phyloP scores from a whole-genome alignment of 2,888 invertebrate genomes.

The Chrysina gloriosa region DNA sequence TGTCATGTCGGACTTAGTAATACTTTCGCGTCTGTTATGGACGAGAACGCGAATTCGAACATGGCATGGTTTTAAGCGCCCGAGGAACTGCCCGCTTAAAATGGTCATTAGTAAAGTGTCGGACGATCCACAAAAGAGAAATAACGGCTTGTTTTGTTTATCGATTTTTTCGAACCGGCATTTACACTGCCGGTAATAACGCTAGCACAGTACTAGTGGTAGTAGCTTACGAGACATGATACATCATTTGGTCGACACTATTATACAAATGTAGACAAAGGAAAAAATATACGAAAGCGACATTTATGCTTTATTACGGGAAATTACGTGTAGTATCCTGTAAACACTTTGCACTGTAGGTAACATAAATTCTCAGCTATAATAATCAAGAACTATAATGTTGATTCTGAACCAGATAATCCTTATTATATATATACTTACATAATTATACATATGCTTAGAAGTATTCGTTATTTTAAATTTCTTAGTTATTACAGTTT shows the following conservation, averaged over 20 bases:
- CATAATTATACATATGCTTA: background rate
- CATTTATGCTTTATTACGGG: conserved; percentile 31
- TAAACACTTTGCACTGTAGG: conserved; percentile 17
- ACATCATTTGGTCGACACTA: conserved; percentile 21
- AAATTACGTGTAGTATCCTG: conserved; percentile 32
- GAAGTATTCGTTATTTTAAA: background rate
- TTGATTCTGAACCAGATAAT: conserved; percentile 19
- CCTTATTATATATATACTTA: conserved; percentile 4
- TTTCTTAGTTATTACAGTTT: conserved; percentile 5
- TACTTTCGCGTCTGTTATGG: background rate
- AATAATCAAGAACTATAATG: conserved; percentile 7
- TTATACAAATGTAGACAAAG: conserved; percentile 19
- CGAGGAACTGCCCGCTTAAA: conserved; percentile 26
- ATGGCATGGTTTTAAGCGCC: background rate
- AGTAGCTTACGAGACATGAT: background rate
- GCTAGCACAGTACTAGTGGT: background rate
- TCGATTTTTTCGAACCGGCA: conserved; percentile 16
- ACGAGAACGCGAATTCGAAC: conserved; percentile 20
- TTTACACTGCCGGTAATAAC: background rate
- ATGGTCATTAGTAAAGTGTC: conserved; percentile 36
- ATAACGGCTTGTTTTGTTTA: conserved; percentile 20
- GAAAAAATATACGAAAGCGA: conserved; percentile 21
- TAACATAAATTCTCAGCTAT: conserved; percentile 23
- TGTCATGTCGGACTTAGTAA: conserved; percentile 4
- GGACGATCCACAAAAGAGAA: conserved; percentile 9